Evolutionary conservation across 2,797 vertebrate genomes (phyloP).

Genomic region (Poecilia velifera): DNA sequence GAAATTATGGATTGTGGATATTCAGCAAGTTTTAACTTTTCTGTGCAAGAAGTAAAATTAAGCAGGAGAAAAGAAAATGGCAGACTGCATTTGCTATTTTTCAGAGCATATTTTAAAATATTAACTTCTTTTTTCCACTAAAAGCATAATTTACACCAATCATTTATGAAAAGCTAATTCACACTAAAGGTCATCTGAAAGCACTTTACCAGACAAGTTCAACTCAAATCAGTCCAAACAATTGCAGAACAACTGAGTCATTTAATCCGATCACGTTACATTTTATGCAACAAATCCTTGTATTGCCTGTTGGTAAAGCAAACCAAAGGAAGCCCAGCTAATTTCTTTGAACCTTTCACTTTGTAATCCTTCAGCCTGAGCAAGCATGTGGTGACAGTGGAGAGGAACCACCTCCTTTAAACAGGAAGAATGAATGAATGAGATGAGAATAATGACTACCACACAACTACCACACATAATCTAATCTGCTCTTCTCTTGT

Average conservation of each 20-base stretch:
- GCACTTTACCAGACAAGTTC: not conserved
- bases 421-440: not conserved
- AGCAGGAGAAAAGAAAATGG: no score
- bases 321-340: not conserved
- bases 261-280: not conserved
- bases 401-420: not conserved
- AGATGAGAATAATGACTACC: not conserved
- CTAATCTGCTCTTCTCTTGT: not conserved
- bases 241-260: not conserved
- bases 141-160: no score
- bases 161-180: not conserved
- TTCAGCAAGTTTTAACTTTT: no score
- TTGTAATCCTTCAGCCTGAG: not conserved
- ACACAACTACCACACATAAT: not conserved
- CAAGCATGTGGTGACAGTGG: not conserved
- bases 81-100: no score
- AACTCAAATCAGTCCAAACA: not conserved
- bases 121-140: no score
- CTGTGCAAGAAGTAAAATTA: no score
- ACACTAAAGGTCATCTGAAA: not conserved
- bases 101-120: no score
- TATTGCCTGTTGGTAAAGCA: not conserved
- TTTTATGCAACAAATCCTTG: not conserved
- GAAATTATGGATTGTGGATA: no score
- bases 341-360: not conserved